phyloP scores from a whole-genome alignment of 2,888 invertebrate genomes.

The Drosophila incognita region DNA sequence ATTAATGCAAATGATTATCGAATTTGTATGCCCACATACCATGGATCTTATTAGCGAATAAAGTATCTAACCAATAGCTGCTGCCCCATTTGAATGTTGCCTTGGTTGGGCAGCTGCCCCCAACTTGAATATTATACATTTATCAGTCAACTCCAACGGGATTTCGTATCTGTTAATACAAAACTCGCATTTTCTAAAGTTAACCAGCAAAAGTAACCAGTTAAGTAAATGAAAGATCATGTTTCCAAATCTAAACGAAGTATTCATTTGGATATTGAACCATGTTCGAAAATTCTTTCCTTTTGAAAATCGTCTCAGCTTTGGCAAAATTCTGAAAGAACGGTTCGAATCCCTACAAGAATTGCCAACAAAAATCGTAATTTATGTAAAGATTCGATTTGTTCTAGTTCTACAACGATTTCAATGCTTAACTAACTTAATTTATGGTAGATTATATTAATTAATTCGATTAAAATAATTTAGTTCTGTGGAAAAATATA shows the following conservation, averaged over 20 bases:
- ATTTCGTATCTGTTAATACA: too few species aligned
- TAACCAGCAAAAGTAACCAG: not conserved
- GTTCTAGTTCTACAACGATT: not conserved
- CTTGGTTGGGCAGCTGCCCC: not conserved
- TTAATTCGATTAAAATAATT: not conserved
- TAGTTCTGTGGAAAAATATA: not conserved
- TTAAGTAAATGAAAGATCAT: not conserved
- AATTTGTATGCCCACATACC: constrained; percentile 21
- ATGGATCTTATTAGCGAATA: not conserved
- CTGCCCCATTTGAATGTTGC: not conserved
- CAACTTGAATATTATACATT: not conserved
- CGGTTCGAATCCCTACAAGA: not conserved
- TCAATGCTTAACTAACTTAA: not conserved
- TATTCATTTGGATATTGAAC: not conserved
- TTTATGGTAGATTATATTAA: not conserved
- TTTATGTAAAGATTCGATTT: not conserved
- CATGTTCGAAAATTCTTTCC: not conserved
- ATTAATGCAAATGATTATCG: constrained; percentile 46
- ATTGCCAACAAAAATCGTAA: not conserved
- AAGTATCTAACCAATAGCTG: not conserved
- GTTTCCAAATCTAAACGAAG: not conserved
- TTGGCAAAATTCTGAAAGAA: not conserved
- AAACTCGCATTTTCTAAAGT: too few species aligned
- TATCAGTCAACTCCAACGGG: not conserved
- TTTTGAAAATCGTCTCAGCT: not conserved